Evolutionary conservation across 2,113 vertebrate species (phyloP), one percentile per base, ranked within the genome.

Genomic region (Paramormyrops kingsleyae): DNA sequence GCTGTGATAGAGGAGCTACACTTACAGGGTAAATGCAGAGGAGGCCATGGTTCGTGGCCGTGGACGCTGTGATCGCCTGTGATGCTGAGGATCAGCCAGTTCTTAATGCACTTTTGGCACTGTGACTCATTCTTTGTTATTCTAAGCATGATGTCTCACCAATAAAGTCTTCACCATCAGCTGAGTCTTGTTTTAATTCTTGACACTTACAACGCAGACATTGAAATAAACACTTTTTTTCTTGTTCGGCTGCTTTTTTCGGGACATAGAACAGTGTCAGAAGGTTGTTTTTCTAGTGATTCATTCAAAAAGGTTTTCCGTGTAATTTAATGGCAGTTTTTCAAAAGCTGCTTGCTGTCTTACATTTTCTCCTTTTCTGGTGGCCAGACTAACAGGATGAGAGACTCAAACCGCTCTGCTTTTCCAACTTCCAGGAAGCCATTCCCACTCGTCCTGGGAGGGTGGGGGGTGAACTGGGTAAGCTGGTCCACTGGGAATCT

Each of bases 31-130:
- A 85, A 88, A 85, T 88, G 87, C 87, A 44, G 42, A 39, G 17
- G 77, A 62, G 80, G 89, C 89, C 47, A 21, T 27, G 19, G 35
- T 56, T 66, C 10, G 39, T 3, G 8, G 77, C 52, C 21, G 15
- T 89, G 84, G 59, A 46, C 77, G 5, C 39, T 3, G 35, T 3
- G 24, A 27, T 85, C 24, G 47, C 24, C 39, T n/a, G 85, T 47
- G 39, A 42, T 62, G 19, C 47, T 89, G 89, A 89, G 56, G 80
- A 89, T 86, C 80, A 53, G 88, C 88, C 89, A 59, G 80, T 53
- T 85, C 83, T 66, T 84, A 89, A 56, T 89, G 83, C 80, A 66
- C 52, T 89, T 62, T 46, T 85, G 83, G 52, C 53, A 80, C 31
- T 4, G 31, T 84, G 52, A 59, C 21, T 88, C 35, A 62, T 21